Conservation (phyloP, 2,113 vertebrate genomes). For the Melospiza melodia region DNA sequence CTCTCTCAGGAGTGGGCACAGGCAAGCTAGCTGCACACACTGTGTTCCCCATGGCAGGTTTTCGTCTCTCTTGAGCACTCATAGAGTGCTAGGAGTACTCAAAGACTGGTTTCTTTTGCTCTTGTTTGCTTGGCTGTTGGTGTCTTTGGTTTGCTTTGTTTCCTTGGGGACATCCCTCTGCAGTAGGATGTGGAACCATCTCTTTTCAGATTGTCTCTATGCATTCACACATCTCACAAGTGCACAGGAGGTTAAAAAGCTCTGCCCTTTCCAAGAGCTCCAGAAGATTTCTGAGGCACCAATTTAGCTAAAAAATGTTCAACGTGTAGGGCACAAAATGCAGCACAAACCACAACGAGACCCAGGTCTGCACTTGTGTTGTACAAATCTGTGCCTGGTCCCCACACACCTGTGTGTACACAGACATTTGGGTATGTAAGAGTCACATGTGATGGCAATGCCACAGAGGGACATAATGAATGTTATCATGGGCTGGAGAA, state of each 20-base stretch:
- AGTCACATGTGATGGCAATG: neutral
- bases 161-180: neutral
- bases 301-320: neutral
- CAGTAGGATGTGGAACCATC: neutral
- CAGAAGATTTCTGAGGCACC: neutral
- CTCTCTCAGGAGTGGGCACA: neutral
- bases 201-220: neutral
- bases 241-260: neutral
- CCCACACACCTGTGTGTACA: fast-evolving
- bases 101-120: neutral
- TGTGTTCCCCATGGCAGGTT: neutral
- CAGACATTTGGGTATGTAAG: too few relatives aligned
- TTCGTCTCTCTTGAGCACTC: neutral
- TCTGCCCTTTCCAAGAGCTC: neutral
- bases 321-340: neutral
- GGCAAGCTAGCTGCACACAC: neutral
- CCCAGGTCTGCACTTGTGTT: neutral
- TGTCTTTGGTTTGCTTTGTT: neutral
- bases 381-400: fast-evolving
- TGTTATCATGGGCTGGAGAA: neutral
- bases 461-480: neutral
- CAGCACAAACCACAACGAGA: neutral
- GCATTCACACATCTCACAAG: neutral
- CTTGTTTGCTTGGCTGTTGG: neutral
- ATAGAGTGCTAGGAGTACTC: neutral